Evolutionary conservation across 2,797 vertebrate species (phyloP), one percentile per base, ranked within the genome.

Genomic region (Catostomus latipinnis): DNA sequence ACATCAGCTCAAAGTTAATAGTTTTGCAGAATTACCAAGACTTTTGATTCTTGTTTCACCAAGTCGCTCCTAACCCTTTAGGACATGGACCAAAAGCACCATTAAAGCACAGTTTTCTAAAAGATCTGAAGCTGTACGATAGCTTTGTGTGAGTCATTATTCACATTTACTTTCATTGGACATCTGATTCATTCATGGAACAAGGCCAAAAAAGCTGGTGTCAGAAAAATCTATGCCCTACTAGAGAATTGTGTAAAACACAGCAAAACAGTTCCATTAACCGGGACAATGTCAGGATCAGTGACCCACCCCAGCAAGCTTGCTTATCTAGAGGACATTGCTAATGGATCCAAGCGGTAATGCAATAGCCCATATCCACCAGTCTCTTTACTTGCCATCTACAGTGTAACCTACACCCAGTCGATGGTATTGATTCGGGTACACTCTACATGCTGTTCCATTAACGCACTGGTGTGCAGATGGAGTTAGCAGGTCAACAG

Each of bases 331-430:
- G 75, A 65, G 69, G 83, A 87, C 72, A 76, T 79, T 87, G 83
- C 86, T 86, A 85, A 84, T 86, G 81, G 82, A 88, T 85, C 73
- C 62, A 46, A 74, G 71, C 57, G 65, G 83, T 91, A 89, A 91
- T 88, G 86, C 85, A 83, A 90, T 73, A 73, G 52, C 77, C 69
- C 52, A 34, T 84, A 84, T 85, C 74, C 84, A 86, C 75, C 77
- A 83, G 85, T 87, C 88, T 86, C 82, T 83, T 86, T 74, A 78
- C 86, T 82, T 78, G 67, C 78, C 62, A 74, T 88, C 88, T 83
- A 90, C 34, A 34, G 34, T 34, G 4, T 80, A 67, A 87, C 76
- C 73, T 54, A 63, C 9, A 58, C 69, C 34, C 57, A 81, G 84
- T 80, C 86, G 83, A 62, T 79, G 63, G 61, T 84, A 85, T 85